Evolutionary conservation across 1,140 invertebrate genomes (phyloP), one percentile per base, ranked within the genome.

Genomic region (Lanistes nyassanus): DNA sequence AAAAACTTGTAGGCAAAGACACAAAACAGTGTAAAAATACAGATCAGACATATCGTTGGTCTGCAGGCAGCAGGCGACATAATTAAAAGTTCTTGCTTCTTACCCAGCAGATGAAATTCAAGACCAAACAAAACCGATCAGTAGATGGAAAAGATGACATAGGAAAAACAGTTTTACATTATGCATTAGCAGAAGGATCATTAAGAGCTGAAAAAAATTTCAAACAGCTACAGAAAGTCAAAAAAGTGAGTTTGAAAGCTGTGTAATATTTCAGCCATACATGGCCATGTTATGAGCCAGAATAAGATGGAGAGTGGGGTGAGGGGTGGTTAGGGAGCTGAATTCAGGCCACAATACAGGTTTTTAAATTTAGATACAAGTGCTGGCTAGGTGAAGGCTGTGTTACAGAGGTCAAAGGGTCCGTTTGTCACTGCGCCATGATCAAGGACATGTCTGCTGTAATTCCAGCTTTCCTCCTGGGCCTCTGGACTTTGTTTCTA

Each of bases 51-150:
- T n/a, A n/a, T 56, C 66, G 39, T 75, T 71, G 68, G 71, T 58
- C 73, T 26, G n/a, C 56, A 71, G 37, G 69, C 69, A 71, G 37
- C n/a, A 71, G 55, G 53, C 51, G 73, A 69, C 42, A 47, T 16
- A 13, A 47, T 47, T 47, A 16, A 47, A 47, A 47, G 42, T 47
- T 47, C 19, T 47, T 47, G 19, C 42, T 47, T 47, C 42, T 47
- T 47, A 47, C 42, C 42, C 19, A 47, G 42, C 58, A 36, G 31
- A 71, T 75, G 47, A 66, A 73, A 67, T 64, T 74, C 75, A 53
- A 76, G 78, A 73, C 68, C 58, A 79, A 67, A 47, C 56, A 55
- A 53, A 78, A 36, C 55, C 37, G 65, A 71, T 37, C 26, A 55
- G 37, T 42, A 60, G 47, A 64, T 47, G 37, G 42, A 26, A 74